phyloP scores from a whole-genome alignment of 2,797 vertebrate genomes.

The Nannoperca obscura region DNA sequence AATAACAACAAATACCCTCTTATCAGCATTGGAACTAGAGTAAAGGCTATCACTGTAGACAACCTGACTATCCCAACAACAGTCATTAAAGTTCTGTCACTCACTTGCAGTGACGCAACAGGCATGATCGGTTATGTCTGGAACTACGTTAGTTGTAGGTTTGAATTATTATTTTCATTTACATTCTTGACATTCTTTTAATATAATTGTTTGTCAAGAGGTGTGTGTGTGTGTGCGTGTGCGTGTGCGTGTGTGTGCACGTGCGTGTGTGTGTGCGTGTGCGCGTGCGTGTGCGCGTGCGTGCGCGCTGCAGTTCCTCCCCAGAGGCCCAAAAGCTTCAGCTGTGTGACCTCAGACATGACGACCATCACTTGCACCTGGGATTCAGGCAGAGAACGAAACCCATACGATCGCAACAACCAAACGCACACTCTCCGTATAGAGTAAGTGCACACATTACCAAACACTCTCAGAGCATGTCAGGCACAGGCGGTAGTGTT shows the following conservation, averaged over 20 bases:
- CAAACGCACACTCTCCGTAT: constrained; percentile 62
- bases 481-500: background rate
- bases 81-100: fast-evolving
- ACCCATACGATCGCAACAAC: fast-evolving
- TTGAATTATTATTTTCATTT: background rate
- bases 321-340: constrained; percentile 71
- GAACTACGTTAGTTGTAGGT: constrained; percentile 75
- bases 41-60: constrained; percentile 65
- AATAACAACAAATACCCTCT: background rate
- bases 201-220: background rate
- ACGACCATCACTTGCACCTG: constrained; percentile 64
- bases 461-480: background rate
- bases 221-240: too few species aligned
- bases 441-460: constrained; percentile 50
- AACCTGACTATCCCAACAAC: constrained; percentile 27
- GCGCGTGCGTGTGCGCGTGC: background rate
- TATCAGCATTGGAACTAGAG: constrained; percentile 46
- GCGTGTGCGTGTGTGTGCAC: too few species aligned
- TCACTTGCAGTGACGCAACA: constrained; percentile 34
- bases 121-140: fast-evolving
- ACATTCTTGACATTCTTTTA: background rate
- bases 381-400: constrained; percentile 46
- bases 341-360: constrained; percentile 71
- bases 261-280: background rate
- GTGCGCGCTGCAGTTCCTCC: constrained; percentile 67